Conservation (phyloP, 2,113 vertebrate genomes). For the Cynocephalus volans region DNA sequence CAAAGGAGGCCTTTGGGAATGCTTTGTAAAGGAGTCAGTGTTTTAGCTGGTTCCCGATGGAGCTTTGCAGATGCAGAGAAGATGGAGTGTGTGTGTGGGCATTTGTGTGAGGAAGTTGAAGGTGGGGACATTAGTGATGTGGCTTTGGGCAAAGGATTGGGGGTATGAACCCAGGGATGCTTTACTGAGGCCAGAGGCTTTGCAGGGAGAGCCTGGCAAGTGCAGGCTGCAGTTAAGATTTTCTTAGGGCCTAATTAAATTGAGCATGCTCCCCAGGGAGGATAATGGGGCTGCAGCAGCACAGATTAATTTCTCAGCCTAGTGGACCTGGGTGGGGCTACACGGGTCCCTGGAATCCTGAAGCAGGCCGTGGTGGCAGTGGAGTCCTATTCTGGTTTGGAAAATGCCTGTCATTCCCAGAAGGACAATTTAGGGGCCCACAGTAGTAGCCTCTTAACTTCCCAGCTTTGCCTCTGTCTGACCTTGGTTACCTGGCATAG, state of each 20-base stretch:
- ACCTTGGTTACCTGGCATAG: neutral
- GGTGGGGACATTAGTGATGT: neutral
- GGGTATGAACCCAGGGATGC: neutral
- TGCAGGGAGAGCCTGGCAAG: neutral
- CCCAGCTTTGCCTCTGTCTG: neutral
- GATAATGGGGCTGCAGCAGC: neutral
- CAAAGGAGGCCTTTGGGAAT: neutral
- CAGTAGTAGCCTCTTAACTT: neutral
- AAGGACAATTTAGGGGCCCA: neutral
- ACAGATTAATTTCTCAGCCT: neutral
- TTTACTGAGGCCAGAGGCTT: neutral
- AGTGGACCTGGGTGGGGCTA: neutral
- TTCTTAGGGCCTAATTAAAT: neutral
- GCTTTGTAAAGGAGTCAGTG: neutral
- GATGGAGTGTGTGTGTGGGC: accelerated
- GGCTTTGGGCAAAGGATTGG: neutral
- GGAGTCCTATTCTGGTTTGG: neutral
- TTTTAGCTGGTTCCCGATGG: neutral
- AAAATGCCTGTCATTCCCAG: neutral
- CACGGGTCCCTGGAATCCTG: neutral
- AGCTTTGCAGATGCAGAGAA: neutral
- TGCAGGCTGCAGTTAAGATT: neutral
- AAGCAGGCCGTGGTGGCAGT: neutral
- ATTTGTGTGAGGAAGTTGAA: neutral
- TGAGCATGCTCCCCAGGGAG: neutral